Evolutionary conservation across 2,888 invertebrate species (phyloP).

Genomic region (Criorhina ranunculi): DNA sequence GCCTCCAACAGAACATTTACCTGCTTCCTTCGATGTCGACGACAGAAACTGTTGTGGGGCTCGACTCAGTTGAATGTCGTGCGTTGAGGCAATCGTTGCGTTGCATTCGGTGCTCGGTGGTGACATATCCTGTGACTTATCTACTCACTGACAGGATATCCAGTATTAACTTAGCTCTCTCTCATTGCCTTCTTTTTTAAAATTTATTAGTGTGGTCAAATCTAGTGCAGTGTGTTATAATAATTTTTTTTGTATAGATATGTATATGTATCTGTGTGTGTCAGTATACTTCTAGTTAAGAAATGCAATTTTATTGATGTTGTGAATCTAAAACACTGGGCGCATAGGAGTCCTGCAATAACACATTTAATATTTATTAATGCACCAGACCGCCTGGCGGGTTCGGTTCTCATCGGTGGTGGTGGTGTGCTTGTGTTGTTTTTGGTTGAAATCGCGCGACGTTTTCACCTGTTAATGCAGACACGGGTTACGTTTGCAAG

Average conservation of each 20-base stretch:
- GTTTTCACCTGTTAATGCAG: constrained; percentile 73
- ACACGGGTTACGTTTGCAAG: constrained; percentile 32
- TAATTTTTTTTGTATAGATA: constrained; percentile 25
- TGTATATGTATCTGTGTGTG: constrained; percentile 8
- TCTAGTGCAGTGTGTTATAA: constrained; percentile 45
- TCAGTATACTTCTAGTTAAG: background rate
- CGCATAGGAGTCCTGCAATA: constrained; percentile 54
- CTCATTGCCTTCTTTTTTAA: constrained; percentile 49
- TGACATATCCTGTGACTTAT: constrained; percentile 31
- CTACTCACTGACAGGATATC: constrained; percentile 57
- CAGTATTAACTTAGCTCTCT: constrained; percentile 59
- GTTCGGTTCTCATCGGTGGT: constrained; percentile 22
- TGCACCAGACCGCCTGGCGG: constrained; percentile 73
- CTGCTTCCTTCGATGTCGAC: constrained; percentile 63
- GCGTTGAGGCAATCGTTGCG: constrained; percentile 73
- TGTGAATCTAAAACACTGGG: constrained; percentile 24
- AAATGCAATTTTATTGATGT: constrained; percentile 65
- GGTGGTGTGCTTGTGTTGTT: constrained; percentile 13
- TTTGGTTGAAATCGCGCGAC: constrained; percentile 34
- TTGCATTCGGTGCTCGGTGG: constrained; percentile 68
- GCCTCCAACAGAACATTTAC: constrained; percentile 51
- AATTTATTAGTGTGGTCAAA: constrained; percentile 43
- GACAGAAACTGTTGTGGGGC: constrained; percentile 33
- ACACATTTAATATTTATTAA: constrained; percentile 73
- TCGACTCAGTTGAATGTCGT: constrained; percentile 71